These are phyloP conservation scores for Theretra japonica DNA, from an alignment of 2,888 invertebrate species.

Conservation along the genomic window DNA sequence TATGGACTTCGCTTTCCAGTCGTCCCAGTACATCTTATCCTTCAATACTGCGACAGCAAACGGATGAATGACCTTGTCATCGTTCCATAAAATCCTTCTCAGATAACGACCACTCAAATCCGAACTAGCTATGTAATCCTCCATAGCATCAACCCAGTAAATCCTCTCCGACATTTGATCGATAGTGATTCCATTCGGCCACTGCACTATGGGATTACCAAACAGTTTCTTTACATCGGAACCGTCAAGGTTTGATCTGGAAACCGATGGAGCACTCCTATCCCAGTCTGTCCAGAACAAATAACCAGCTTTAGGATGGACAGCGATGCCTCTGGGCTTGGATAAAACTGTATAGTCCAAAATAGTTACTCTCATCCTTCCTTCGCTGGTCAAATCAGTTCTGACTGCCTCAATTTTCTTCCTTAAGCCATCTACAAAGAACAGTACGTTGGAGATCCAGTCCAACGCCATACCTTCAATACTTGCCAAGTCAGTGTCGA, in stretches of 20 bases:
- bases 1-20: conserved; percentile 92
- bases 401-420: conserved; percentile 93
- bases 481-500: conserved; percentile 90
- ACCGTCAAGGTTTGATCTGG: conserved; percentile 92
- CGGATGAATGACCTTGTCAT: conserved; percentile 90
- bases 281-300: conserved; percentile 96
- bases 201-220: conserved; percentile 87
- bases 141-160: conserved; percentile 94
- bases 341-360: conserved; percentile 87
- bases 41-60: conserved; percentile 95
- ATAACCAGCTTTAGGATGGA: conserved; percentile 92
- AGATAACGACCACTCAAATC: conserved; percentile 89
- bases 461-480: conserved; percentile 96
- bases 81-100: conserved; percentile 87
- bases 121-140: conserved; percentile 91
- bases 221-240: conserved; percentile 87
- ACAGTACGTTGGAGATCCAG: conserved; percentile 94
- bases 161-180: conserved; percentile 92
- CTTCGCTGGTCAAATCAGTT: conserved; percentile 84
- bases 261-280: conserved; percentile 89
- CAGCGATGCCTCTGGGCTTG: conserved; percentile 92
- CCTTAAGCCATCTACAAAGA: conserved; percentile 93
- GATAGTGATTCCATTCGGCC: conserved; percentile 95
- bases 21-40: conserved; percentile 95
- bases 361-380: conserved; percentile 91